phyloP scores from a whole-genome alignment of 2,113 vertebrate species.

The Ibidorhyncha struthersii region DNA sequence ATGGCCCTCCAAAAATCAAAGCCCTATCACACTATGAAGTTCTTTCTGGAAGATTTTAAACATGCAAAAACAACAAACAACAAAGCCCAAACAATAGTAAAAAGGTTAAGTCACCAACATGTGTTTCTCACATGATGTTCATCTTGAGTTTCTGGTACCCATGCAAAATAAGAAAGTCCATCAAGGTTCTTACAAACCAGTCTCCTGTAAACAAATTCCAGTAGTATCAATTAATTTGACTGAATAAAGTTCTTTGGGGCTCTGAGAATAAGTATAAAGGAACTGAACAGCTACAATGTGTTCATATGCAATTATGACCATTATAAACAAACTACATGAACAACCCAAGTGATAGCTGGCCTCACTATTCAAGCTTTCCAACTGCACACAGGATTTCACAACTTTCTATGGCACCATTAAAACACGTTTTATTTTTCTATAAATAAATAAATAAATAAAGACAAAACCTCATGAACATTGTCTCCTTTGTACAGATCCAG shows the following conservation, averaged over 20 bases:
- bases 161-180: neutral
- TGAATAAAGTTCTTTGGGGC: neutral
- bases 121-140: neutral
- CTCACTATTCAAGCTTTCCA: neutral
- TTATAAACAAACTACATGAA: neutral
- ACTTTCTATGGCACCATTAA: slow-evolving; percentile 2
- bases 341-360: neutral
- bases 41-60: neutral
- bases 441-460: neutral
- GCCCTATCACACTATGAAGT: neutral
- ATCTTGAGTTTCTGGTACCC: neutral
- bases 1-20: neutral
- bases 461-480: neutral
- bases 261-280: neutral
- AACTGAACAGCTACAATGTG: neutral
- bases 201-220: neutral
- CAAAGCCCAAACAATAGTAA: neutral
- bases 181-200: neutral
- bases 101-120: slow-evolving; percentile 5
- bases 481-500: neutral
- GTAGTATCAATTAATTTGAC: slow-evolving; percentile 1
- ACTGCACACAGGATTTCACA: neutral
- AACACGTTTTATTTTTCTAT: neutral
- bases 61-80: neutral
- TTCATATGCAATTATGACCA: neutral